Evolutionary conservation across 1,140 invertebrate genomes (phyloP).

Genomic region (Camponotus pennsylvanicus): DNA sequence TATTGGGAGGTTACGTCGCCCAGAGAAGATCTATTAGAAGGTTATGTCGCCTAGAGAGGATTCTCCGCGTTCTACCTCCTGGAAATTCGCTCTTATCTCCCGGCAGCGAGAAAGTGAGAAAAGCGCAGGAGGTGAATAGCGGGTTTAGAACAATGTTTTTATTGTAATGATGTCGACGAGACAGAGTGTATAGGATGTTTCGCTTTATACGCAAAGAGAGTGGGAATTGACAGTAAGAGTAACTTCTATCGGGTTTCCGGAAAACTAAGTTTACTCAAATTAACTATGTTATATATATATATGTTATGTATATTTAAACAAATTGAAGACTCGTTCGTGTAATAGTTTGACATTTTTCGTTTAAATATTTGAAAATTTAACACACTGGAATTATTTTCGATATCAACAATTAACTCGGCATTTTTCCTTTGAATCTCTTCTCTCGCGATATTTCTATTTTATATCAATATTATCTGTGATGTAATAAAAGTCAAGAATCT

Average conservation of each 20-base stretch:
- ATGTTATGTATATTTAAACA: not conserved
- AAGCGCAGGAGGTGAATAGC: conserved; percentile 47
- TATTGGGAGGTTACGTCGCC: conserved; percentile 62
- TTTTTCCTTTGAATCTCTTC: not conserved
- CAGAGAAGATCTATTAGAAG: conserved; percentile 62
- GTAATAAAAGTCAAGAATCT: not conserved
- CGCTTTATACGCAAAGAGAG: not conserved
- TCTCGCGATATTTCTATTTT: not conserved
- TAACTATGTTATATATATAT: not conserved
- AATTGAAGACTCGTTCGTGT: not conserved
- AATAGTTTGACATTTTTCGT: not conserved
- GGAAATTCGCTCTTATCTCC: conserved; percentile 55
- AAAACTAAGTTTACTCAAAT: not conserved
- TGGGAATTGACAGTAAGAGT: not conserved
- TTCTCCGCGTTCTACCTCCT: conserved; percentile 57
- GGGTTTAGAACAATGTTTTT: conserved; percentile 41
- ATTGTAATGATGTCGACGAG: conserved; percentile 43
- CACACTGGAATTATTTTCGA: not conserved
- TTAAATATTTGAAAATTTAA: not conserved
- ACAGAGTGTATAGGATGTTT: not conserved
- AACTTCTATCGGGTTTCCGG: not conserved
- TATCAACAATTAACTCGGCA: not conserved
- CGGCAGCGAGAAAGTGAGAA: conserved; percentile 3
- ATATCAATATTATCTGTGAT: not conserved
- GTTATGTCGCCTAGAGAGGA: conserved; percentile 57